These are phyloP conservation scores for Agapornis canus DNA, from an alignment of 2,797 vertebrate species.

Conservation along the genomic window DNA sequence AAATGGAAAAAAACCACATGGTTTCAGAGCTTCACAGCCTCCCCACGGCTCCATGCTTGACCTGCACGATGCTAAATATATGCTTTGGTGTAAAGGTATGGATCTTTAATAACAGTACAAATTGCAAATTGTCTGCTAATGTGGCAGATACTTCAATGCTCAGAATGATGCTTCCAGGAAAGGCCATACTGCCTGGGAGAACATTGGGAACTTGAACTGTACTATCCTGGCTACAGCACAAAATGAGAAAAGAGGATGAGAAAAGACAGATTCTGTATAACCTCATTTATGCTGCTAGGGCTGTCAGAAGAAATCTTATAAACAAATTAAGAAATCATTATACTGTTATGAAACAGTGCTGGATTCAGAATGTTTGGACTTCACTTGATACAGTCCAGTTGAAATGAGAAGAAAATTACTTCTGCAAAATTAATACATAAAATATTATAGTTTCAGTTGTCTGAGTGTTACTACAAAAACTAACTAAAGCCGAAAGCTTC, in stretches of 20 bases:
- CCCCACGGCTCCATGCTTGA: neutral
- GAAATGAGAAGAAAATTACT: neutral
- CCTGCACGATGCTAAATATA: neutral
- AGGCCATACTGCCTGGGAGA: neutral
- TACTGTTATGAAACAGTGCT: neutral
- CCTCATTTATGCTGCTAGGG: neutral
- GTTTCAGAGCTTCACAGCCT: neutral
- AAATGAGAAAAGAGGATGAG: neutral
- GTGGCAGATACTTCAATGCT: neutral
- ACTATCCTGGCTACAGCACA: neutral
- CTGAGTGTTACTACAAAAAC: conserved; percentile 13
- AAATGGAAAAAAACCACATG: neutral
- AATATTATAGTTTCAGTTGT: neutral
- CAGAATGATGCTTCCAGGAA: neutral
- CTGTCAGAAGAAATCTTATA: neutral
- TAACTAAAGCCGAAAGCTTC: conserved; percentile 16
- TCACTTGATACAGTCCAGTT: neutral
- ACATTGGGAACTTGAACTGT: neutral
- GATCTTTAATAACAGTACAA: neutral
- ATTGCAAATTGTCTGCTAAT: neutral
- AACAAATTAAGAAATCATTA: neutral
- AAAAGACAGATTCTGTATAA: neutral
- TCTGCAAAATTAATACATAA: neutral
- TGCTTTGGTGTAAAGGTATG: neutral
- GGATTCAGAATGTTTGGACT: neutral